phyloP scores from a whole-genome alignment of 2,797 vertebrate species.

The Mormyrus hasselquistii region DNA sequence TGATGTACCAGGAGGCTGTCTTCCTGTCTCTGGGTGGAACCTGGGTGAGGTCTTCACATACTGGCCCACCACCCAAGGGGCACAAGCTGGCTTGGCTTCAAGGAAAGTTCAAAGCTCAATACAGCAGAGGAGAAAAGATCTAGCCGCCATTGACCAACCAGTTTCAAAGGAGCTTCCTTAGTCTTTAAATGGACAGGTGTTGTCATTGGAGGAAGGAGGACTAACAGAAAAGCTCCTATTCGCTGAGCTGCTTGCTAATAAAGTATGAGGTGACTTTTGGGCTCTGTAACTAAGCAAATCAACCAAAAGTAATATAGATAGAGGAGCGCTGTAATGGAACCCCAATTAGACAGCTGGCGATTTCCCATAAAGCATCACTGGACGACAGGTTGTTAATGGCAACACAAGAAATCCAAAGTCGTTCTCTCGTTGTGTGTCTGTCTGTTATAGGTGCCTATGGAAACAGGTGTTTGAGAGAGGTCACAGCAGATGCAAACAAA shows the following conservation, averaged over 20 bases:
- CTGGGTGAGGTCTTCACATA: neutral
- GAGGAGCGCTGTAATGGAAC: too few species aligned
- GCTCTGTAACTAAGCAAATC: neutral
- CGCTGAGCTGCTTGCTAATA: neutral
- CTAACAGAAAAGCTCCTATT: neutral
- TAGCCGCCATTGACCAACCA: neutral
- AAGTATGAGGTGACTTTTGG: neutral
- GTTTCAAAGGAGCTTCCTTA: neutral
- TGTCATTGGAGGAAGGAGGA: neutral
- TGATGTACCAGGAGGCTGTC: neutral
- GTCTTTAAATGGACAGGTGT: neutral
- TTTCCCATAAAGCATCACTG: too few species aligned
- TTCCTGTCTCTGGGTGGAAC: neutral
- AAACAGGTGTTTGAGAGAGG: neutral
- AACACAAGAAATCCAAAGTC: neutral
- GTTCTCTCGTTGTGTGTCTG: neutral
- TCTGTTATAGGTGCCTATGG: neutral
- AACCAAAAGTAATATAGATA: neutral
- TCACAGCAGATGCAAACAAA: neutral
- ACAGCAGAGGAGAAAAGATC: neutral
- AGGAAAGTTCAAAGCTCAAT: neutral
- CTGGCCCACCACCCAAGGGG: neutral
- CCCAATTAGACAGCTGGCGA: too few species aligned
- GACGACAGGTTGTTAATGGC: neutral
- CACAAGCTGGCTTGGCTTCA: neutral